Conservation (phyloP, 2,888 invertebrate species). For the Cantharis nigra region DNA sequence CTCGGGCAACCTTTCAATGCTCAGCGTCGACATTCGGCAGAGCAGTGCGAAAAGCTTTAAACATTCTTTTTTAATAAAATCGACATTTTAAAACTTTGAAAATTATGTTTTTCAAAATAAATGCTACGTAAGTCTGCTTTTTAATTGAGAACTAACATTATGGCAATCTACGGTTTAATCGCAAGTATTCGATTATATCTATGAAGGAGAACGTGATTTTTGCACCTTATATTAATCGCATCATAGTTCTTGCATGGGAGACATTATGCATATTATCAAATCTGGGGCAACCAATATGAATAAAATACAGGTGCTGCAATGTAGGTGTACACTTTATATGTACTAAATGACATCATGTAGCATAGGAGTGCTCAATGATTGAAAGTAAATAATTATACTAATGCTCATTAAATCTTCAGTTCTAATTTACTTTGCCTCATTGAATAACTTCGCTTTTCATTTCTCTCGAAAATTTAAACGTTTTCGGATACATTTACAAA, state of each 20-base stretch:
- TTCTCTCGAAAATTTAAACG: neutral
- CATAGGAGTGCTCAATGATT: neutral
- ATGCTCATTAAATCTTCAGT: neutral
- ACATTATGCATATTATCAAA: neutral
- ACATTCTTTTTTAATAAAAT: neutral
- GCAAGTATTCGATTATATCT: neutral
- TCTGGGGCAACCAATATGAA: neutral
- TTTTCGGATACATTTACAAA: neutral
- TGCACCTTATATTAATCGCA: neutral
- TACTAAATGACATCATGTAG: neutral
- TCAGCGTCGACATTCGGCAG: neutral
- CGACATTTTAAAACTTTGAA: neutral
- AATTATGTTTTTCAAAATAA: neutral
- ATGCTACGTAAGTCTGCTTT: neutral
- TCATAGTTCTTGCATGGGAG: neutral
- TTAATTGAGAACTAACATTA: neutral
- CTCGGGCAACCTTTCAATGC: neutral
- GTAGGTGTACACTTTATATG: neutral
- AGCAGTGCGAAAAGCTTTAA: neutral
- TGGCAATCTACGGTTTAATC: no score
- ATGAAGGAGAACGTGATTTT: neutral
- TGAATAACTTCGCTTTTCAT: neutral
- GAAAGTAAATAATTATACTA: neutral
- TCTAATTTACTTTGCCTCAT: neutral
- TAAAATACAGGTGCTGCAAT: neutral